Base-by-base conservation (phyloP, 2,888 invertebrate species). In the Molorchus minor region DNA sequence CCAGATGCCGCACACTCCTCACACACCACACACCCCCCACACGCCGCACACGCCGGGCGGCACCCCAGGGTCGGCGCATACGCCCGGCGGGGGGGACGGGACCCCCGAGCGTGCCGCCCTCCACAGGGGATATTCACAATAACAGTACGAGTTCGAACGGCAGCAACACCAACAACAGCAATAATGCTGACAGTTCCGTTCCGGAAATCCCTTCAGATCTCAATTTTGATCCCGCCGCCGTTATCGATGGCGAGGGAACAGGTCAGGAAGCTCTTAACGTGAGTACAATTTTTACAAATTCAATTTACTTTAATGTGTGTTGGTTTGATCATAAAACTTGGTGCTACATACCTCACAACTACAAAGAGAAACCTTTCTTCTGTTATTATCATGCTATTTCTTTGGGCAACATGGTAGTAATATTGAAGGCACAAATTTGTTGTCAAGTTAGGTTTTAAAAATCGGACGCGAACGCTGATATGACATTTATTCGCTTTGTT, bases 141-240 rank as follows among this genome's bases (percentile, higher is more conserved):
- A 81, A 82, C 25, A 80, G 77, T 68, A 79, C 75, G 56, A 78
- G 75, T 72, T 77, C 77, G 56, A 79, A 78, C 64, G 78, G 76
- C 68, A 78, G 75, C 64, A 76, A 73, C 58, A 79, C 58, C 20
- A 54, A 47, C 8, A 51, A 52, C 16, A 51, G 58, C 36, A 56
- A 47, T n/a, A 61, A 61, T 33, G 62, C 63, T 56, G 74, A 78
- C 35, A 73, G 73, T 64, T 74, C 78, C 56, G 87, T 91, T 70
- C 88, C 90, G 68, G 92, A 92, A 81, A 88, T 93, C 74, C 93
- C 93, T 64, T 92, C 92, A 52, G 94, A 94, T 81, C 86, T 95
- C 76, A 93, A 93, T 82, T 96, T 96, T 79, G 96, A 96, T 82
- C 95, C 96, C 33, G 91, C 94, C 67, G 92, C 94, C 66, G 93